Evolutionary conservation across 2,888 invertebrate species (phyloP), one percentile per base, ranked within the genome.

Genomic region (Hypomecis atomaria): DNA sequence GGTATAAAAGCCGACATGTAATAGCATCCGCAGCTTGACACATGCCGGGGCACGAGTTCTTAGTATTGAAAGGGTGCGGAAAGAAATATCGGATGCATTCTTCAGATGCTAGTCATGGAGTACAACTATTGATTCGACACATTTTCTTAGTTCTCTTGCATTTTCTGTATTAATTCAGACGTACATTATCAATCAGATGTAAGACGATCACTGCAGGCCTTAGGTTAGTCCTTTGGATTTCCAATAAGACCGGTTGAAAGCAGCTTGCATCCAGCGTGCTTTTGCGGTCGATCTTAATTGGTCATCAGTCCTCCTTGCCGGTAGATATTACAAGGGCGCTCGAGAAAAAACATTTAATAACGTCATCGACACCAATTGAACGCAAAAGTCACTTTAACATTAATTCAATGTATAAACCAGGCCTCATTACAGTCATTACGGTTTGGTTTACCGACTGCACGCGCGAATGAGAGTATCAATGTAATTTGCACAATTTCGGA

Each of bases 1-100:
- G 50, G 45, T 62, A 62, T 52, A 52, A 52, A 62, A 52, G 40
- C 52, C 57, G 52, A 40, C 40, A n/a, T 52, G 52, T 57, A 57
- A 57, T 57, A 52, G 57, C 62, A 45, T 47, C 36, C 52, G 33
- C 13, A 42, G 37, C 43, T 42, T 10, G 55, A 61, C 55, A 61
- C 49, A 49, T 50, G 61, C 49, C 49, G 11, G 37, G 44, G 61
- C 44, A 38, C 9, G 37, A 34, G 48, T 37, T 50, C 50, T 49
- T 34, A 33, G 49, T 50, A 56, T 52, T 45, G 50, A 13, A 23
- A 6, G 9, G 37, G 33, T 13, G 10, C n/a, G 10, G 45, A 8
- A 33, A 8, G 45, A 53, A 34, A 11, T 47, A 34, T 49, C 36
- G 58, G 7, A 42, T 36, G 52, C 59, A 40, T 53, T 59, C 53